phyloP scores from a whole-genome alignment of 2,113 vertebrate species.

The Carassius auratus region DNA sequence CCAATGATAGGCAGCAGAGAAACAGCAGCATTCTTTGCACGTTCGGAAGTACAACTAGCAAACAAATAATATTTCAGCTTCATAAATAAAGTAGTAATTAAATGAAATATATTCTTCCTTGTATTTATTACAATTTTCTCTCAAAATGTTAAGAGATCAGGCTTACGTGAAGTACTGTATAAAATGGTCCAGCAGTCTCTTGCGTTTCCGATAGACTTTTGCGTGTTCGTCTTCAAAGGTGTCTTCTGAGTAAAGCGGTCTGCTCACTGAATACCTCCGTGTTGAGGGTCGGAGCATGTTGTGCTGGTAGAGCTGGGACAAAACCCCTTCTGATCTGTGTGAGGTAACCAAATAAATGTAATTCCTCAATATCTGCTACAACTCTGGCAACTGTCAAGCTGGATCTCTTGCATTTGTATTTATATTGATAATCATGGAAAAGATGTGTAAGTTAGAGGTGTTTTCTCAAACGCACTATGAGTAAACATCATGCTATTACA shows the following conservation, averaged over 20 bases:
- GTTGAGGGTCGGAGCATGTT: conserved; percentile 80
- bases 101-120: not conserved
- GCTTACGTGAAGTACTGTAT: conserved; percentile 84
- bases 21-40: conserved; percentile 77
- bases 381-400: not conserved
- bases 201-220: conserved; percentile 81
- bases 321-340: conserved; percentile 38
- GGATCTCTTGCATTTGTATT: not conserved
- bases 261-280: conserved; percentile 83
- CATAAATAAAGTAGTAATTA: not conserved
- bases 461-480: not conserved
- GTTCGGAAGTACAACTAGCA: conserved; percentile 83
- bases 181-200: conserved; percentile 81
- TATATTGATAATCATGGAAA: conserved; percentile 3
- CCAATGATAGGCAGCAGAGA: conserved; percentile 82
- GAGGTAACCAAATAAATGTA: not conserved
- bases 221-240: conserved; percentile 80
- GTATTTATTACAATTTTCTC: not conserved
- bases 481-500: not conserved
- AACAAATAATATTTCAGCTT: not conserved
- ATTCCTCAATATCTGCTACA: not conserved
- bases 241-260: conserved; percentile 87
- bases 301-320: conserved; percentile 36
- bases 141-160: not conserved
- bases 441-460: not conserved